Evolutionary conservation across 2,113 vertebrate species (phyloP), one percentile per base, ranked within the genome.

Genomic region (Lasiurus borealis): DNA sequence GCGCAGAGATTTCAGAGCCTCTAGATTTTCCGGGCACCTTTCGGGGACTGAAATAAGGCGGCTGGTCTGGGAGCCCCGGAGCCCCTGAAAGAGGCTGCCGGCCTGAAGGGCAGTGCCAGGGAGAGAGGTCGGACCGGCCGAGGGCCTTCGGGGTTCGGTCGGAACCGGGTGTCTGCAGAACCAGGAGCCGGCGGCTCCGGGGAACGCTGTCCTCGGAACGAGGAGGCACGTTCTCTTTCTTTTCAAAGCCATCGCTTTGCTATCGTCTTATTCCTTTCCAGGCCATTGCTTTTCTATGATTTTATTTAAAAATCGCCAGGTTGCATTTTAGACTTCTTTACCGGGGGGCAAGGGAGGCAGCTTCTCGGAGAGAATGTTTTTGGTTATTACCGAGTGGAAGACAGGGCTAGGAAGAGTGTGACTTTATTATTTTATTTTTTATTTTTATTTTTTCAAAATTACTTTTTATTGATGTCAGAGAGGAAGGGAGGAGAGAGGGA

Each of bases 151-250:
- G 5, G 44, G 2, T 2, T n/a, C 13, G 9, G 21, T 15, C 31
- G 2, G 46, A 29, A 1, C 11, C n/a, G 3, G 0, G 46, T 15
- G 19, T 71, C 3, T 25, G 2, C 0, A 19, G 64, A n/a, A 23
- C 1, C 13, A 0, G 15, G 19, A n/a, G 66, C 31, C 0, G 0
- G 3, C 0, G 3, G 18, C 0, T 0, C 0, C 2, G 6, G 21
- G 25, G 11, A 14, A 18, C 2, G 0, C 3, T 72, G 69, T 21
- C 40, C 52, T 48, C 54, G 13, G 81, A 44, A 21, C 21, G 2
- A 4, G 15, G 31, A 73, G 25, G 5, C 10, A 2, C 10, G 15
- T 15, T 72, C n/a, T 48, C 50, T 11, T 59, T 59, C 57, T 27
- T 50, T n/a, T 2, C 75, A n/a, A 77, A 46, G 19, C 46, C 46